phyloP scores from a whole-genome alignment of 2,797 vertebrate genomes.

The Myripristis murdjan region DNA sequence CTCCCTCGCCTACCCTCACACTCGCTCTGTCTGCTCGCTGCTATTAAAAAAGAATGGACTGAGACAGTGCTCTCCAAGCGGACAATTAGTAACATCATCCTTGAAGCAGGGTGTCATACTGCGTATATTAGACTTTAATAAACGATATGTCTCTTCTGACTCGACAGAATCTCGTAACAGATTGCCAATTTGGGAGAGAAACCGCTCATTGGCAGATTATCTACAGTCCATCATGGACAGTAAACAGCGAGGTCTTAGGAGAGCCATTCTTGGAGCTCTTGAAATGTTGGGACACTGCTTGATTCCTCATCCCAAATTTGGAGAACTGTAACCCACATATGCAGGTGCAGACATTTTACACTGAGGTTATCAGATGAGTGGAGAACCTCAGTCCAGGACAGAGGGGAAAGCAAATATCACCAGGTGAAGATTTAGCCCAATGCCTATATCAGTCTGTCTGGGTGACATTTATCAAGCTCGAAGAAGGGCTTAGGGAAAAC shows the following conservation, averaged over 20 bases:
- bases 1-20: slow-evolving; percentile 73
- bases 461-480: slow-evolving; percentile 75
- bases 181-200: slow-evolving; percentile 33
- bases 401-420: slow-evolving; percentile 74
- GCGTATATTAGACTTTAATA: slow-evolving; percentile 52
- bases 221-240: slow-evolving; percentile 2
- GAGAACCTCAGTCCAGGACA: slow-evolving; percentile 40
- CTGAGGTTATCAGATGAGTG: slow-evolving; percentile 29
- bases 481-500: slow-evolving; percentile 61
- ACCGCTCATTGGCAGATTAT: slow-evolving; percentile 10
- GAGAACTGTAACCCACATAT: not conserved
- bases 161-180: slow-evolving; percentile 28
- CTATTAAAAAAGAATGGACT: slow-evolving; percentile 69
- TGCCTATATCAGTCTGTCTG: slow-evolving; percentile 58
- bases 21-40: slow-evolving; percentile 67
- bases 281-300: not conserved
- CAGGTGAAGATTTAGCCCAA: slow-evolving; percentile 70
- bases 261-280: not conserved
- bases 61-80: slow-evolving; percentile 56
- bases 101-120: slow-evolving; percentile 55
- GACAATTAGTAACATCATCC: slow-evolving; percentile 75
- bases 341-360: slow-evolving; percentile 31
- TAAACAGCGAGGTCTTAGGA: not conserved
- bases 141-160: slow-evolving; percentile 37
- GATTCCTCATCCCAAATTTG: not conserved